These are phyloP conservation scores for Trogon surrucura DNA, from an alignment of 2,113 vertebrate species.

Conservation along the genomic window DNA sequence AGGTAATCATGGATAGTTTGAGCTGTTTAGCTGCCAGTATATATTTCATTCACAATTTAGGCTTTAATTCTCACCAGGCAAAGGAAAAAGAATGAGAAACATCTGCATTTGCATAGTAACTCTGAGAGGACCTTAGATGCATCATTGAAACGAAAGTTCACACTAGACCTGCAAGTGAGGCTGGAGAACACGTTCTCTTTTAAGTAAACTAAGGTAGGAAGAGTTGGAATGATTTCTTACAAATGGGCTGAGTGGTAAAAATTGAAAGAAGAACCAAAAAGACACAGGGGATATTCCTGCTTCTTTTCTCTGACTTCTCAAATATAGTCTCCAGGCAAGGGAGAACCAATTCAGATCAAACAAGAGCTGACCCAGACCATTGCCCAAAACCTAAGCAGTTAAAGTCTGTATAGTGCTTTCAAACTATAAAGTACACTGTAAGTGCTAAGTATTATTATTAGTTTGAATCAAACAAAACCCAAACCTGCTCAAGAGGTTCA, in stretches of 20 bases:
- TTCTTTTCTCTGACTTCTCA: slow-evolving; percentile 23
- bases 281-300: neutral
- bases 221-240: neutral
- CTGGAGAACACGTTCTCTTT: neutral
- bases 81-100: slow-evolving; percentile 29
- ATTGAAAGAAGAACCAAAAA: slow-evolving; percentile 1
- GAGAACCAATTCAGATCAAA: neutral
- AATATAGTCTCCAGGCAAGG: neutral
- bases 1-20: neutral
- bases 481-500: slow-evolving; percentile 39
- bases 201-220: neutral
- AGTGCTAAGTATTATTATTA: slow-evolving; percentile 66
- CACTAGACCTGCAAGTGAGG: neutral
- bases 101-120: neutral
- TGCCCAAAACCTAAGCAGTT: slow-evolving; percentile 28
- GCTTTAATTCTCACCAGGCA: slow-evolving; percentile 34
- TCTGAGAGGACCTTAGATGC: neutral
- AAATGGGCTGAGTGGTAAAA: neutral
- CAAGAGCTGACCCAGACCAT: neutral
- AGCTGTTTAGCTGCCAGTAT: slow-evolving; percentile 5
- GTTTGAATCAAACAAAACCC: slow-evolving; percentile 62
- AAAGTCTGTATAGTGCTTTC: slow-evolving; percentile 35
- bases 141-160: neutral
- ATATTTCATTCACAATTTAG: slow-evolving; percentile 12
- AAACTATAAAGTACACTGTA: slow-evolving; percentile 32